Conservation (phyloP, 2,888 invertebrate species). For the Apamea crenata region DNA sequence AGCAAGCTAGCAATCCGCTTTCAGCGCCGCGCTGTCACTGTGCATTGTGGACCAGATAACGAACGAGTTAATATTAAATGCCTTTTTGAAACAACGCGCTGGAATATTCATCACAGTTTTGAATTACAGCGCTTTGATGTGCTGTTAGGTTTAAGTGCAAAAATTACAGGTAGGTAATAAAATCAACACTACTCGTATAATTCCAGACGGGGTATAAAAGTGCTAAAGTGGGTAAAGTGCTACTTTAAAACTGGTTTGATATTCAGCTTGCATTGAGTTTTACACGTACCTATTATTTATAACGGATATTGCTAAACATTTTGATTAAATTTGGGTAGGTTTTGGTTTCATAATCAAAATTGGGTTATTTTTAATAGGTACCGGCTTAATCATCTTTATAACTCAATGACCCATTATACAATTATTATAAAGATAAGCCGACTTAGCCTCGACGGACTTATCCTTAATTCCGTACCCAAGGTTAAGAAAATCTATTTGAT, state of each 20-base stretch:
- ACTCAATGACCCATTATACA: background rate
- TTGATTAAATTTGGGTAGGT: background rate
- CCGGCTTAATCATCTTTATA: too few relatives aligned
- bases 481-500: background rate
- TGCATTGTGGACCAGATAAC: slow-evolving; percentile 61
- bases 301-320: background rate
- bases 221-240: slow-evolving; percentile 5
- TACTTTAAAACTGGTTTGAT: background rate
- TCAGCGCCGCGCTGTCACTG: slow-evolving; percentile 48
- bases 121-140: slow-evolving; percentile 55
- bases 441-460: background rate
- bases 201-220: background rate
- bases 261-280: background rate
- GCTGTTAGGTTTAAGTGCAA: slow-evolving; percentile 32
- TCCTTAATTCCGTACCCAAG: background rate
- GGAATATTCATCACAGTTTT: slow-evolving; percentile 58
- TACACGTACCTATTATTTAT: slow-evolving; percentile 18
- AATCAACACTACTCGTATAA: slow-evolving; percentile 21
- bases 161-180: slow-evolving; percentile 25
- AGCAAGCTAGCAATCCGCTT: slow-evolving; percentile 51
- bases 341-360: background rate
- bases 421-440: background rate
- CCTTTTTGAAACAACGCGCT: slow-evolving; percentile 58
- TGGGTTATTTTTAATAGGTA: background rate
- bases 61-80: slow-evolving; percentile 62